A percentile compares a stretch with the other conserved stretches of the same genome.
Evolutionary conservation across 2,888 invertebrate genomes (phyloP).

Genomic region (Eilema griseolum): DNA sequence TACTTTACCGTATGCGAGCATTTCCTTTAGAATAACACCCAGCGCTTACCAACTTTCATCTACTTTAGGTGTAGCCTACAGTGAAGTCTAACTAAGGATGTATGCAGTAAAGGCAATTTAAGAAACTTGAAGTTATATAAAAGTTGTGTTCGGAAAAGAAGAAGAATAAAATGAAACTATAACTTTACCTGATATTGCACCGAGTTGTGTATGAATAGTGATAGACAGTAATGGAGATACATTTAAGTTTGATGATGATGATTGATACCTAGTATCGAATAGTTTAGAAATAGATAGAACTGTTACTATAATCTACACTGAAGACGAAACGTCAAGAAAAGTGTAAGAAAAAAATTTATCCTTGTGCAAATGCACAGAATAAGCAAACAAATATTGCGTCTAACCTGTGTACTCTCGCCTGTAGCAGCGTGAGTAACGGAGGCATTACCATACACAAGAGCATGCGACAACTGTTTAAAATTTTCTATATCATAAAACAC

Average conservation of each 20-base stretch:
- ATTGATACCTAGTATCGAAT: no score
- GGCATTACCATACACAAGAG: conserved; percentile 71
- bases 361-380: neutral
- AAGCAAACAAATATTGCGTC: neutral
- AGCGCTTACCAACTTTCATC: conserved; percentile 44
- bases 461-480: conserved; percentile 66
- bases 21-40: conserved; percentile 52
- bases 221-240: no score
- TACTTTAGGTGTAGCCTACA: conserved; percentile 28
- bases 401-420: conserved; percentile 10
- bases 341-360: neutral
- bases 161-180: neutral
- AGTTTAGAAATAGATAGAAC: no score
- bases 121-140: neutral
- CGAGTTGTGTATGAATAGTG: no score
- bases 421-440: conserved; percentile 68
- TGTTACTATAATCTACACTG: neutral
- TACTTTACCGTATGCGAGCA: conserved; percentile 50
- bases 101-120: neutral
- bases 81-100: neutral
- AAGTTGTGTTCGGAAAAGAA: neutral
- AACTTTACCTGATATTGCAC: neutral
- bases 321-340: neutral
- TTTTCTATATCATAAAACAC: conserved; percentile 71
- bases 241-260: no score